Base-by-base conservation (phyloP, 2,888 invertebrate genomes). In the Acrobasis consociella region DNA sequence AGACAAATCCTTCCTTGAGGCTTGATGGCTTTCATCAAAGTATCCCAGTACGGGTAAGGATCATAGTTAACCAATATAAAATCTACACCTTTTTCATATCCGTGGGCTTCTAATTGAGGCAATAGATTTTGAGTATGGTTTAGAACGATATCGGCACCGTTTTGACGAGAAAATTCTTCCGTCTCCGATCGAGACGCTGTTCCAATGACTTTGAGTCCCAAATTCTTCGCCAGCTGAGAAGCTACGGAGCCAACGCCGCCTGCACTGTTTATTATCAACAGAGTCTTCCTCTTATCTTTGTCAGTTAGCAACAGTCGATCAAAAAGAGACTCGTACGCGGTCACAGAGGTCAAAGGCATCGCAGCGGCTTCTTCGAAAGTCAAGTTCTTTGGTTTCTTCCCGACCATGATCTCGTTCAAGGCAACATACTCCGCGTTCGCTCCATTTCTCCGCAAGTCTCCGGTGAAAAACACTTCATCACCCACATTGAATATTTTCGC, bases 231-330 rank as follows among this genome's bases (percentile, higher is more conserved):
- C 9, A 91, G 65, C 66, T 91, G 91, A 16, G 86, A 80, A 9
- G 91, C 90, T 0, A 91, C 73, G 8, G 89, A 84, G 0, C 91
- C 91, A 0, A 91, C 91, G 31, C 91, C 91, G 0, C 91, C 91
- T 1, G 84, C 87, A 67, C 91, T 91, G 63, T 91, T 91, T 52
- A 91, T 85, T 37, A 91, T 80, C 58, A 91, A 72, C 9, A 91
- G 68, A 22, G 84, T 74, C 67, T 86, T 91, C 2, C 86, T 88
- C 67, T 76, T 82, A 69, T 90, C 89, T 64, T 86, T 87, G 17
- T 84, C 83, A 13, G 88, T 78, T n/a, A 91, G 49, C 17, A 77
- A 62, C 50, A 91, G 66, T 3, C 90, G 80, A 60, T 91, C 91
- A 68, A 76, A 83, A 16, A 91, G 67, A 17, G 85, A 75, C 68